Percentiles rank a stretch among this genome's conserved stretches.
These are phyloP conservation scores for Lordiphosa clarofinis DNA, from an alignment of 1,140 invertebrate species.

Conservation along the genomic window DNA sequence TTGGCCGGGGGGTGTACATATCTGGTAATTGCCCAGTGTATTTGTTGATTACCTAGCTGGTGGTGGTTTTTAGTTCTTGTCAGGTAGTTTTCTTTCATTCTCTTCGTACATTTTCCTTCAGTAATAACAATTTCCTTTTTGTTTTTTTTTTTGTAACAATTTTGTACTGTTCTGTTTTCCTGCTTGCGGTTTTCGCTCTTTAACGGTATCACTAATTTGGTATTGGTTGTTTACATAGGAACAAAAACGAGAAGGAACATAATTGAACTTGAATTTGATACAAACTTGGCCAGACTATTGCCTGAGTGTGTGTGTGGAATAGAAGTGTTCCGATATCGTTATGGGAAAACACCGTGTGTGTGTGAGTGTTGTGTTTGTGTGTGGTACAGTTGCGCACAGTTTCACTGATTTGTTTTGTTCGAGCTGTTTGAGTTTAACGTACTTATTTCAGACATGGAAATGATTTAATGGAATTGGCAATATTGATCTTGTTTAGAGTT, in stretches of 20 bases:
- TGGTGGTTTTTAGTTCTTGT: constrained; percentile 15
- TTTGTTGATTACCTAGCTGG: constrained; percentile 4
- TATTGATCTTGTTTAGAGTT: constrained; percentile 6
- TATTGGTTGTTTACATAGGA: constrained; percentile 58
- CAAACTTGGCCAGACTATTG: constrained; percentile 45
- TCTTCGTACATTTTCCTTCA: constrained; percentile 35
- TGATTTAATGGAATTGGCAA: constrained; percentile 16
- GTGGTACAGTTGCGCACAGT: constrained; percentile 14
- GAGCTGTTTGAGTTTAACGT: constrained; percentile 75
- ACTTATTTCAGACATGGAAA: constrained; percentile 60
- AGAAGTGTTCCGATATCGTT: constrained; percentile 11
- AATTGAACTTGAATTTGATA: constrained; percentile 68
- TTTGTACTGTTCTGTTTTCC: constrained; percentile 24
- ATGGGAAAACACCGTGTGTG: background rate
- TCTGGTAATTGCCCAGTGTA: constrained; percentile 8
- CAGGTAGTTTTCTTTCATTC: constrained; percentile 23
- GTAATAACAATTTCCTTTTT: constrained; percentile 49
- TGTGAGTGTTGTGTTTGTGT: constrained; percentile 7
- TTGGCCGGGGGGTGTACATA: constrained; percentile 23
- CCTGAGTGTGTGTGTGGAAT: constrained; percentile 14
- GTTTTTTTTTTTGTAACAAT: constrained; percentile 17
- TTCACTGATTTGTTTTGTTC: constrained; percentile 28
- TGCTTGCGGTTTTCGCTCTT: constrained; percentile 37
- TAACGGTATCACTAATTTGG: constrained; percentile 72
- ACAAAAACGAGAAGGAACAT: constrained; percentile 74